These are phyloP conservation scores for Metellina segmentata DNA, from an alignment of 2,888 invertebrate genomes.

Conservation along the genomic window DNA sequence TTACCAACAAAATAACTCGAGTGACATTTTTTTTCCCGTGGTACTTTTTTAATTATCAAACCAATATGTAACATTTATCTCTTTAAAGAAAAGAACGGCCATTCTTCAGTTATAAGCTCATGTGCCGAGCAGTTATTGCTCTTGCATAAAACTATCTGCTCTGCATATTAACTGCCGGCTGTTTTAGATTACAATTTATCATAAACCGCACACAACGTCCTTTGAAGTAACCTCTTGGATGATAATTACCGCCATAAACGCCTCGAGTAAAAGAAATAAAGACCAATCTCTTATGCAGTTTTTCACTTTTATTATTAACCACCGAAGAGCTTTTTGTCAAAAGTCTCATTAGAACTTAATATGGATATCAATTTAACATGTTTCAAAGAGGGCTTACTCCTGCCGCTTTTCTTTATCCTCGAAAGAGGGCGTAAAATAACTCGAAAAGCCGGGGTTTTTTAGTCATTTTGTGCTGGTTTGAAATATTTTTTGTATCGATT, in stretches of 20 bases:
- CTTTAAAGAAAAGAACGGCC: background rate
- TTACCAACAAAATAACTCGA: background rate
- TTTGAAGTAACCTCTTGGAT: background rate
- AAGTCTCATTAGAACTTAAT: constrained; percentile 36
- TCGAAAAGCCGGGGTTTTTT: constrained; percentile 22
- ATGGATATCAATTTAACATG: constrained; percentile 48
- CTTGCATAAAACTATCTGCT: background rate
- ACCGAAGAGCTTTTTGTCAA: constrained; percentile 18
- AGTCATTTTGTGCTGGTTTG: background rate
- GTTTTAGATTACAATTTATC: background rate
- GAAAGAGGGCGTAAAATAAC: constrained; percentile 24
- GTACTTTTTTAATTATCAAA: background rate
- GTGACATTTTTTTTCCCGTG: background rate
- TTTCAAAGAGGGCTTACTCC: constrained; percentile 20
- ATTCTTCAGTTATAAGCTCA: background rate
- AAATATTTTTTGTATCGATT: constrained; percentile 38
- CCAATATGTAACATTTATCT: background rate
- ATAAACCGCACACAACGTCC: background rate
- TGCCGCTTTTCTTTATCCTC: constrained; percentile 23
- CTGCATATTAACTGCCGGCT: background rate
- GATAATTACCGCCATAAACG: background rate
- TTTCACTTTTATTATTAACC: constrained; percentile 39
- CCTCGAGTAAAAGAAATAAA: background rate
- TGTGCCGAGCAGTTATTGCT: background rate
- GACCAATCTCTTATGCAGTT: constrained; percentile 5